Conservation (phyloP, 92 coral and sea anemone species). For the Actinernus sp. region DNA sequence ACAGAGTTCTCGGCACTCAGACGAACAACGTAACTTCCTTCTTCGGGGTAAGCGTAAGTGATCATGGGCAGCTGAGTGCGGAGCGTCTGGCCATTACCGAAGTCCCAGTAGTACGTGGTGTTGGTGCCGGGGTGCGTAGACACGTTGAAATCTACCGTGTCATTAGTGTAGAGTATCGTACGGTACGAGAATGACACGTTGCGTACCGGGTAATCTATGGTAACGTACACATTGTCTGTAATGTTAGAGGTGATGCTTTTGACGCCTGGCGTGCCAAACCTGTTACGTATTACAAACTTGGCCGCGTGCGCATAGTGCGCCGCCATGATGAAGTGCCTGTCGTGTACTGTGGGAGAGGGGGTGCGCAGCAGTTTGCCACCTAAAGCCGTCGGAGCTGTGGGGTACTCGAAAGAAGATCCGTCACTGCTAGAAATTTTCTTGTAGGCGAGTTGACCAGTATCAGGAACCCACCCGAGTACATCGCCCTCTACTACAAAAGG, state of each 20-base stretch:
- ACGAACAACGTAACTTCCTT: slow-evolving; percentile 58
- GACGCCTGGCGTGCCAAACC: slow-evolving; percentile 70
- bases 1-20: slow-evolving; percentile 84
- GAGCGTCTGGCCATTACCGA: slow-evolving; percentile 69
- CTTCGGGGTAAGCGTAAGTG: slow-evolving; percentile 50
- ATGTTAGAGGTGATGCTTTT: slow-evolving; percentile 70
- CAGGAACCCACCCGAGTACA: slow-evolving; percentile 82
- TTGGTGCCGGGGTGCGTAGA: slow-evolving; percentile 76
- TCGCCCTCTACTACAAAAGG: slow-evolving; percentile 62
- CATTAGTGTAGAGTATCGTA: slow-evolving; percentile 60
- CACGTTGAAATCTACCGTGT: slow-evolving; percentile 49
- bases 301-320: slow-evolving; percentile 84
- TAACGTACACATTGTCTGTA: slow-evolving; percentile 50
- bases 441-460: slow-evolving; percentile 78
- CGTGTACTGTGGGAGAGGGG: slow-evolving; percentile 38
- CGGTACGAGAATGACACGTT: slow-evolving; percentile 53
- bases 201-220: slow-evolving; percentile 73
- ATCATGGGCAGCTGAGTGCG: slow-evolving; percentile 37
- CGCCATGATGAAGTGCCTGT: slow-evolving; percentile 68
- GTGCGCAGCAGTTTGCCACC: slow-evolving; percentile 71
- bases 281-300: slow-evolving; percentile 70
- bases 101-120: slow-evolving; percentile 81
- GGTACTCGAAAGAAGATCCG: slow-evolving; percentile 63
- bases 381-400: slow-evolving; percentile 30
- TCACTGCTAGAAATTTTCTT: slow-evolving; percentile 26